A percentile compares a stretch with the other conserved stretches of the same genome.
Conservation (phyloP, 2,888 invertebrate genomes). For the Diadromus collaris region DNA sequence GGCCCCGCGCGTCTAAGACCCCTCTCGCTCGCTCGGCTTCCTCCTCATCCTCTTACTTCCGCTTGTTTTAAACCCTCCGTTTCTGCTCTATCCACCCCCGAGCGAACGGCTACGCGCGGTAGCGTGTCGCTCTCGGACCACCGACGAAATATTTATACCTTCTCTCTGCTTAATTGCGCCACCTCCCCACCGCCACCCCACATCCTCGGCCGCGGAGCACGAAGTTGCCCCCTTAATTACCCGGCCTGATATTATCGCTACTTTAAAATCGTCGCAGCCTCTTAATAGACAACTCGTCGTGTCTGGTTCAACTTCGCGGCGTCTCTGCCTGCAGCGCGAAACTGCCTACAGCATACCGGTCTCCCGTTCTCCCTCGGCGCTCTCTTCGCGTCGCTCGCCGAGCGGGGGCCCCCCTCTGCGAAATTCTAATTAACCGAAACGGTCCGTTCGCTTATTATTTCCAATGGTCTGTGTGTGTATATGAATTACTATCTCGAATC, state of each 20-base stretch:
- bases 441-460: conserved; percentile 41
- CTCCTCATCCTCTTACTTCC: conserved; percentile 36
- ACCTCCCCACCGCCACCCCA: conserved; percentile 57
- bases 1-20: conserved; percentile 63
- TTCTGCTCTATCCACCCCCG: conserved; percentile 25
- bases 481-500: conserved; percentile 34
- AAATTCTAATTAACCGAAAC: conserved; percentile 56
- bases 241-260: conserved; percentile 67
- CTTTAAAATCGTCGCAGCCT: conserved; percentile 64
- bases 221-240: conserved; percentile 74
- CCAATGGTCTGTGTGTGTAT: conserved; percentile 29
- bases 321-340: conserved; percentile 16
- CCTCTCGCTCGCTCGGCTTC: conserved; percentile 41
- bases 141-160: conserved; percentile 73
- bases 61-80: conserved; percentile 41
- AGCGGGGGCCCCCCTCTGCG: background rate
- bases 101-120: conserved; percentile 3
- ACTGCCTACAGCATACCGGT: conserved; percentile 1
- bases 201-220: conserved; percentile 59
- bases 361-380: conserved; percentile 3
- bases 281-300: conserved; percentile 64
- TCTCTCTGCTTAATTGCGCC: conserved; percentile 74
- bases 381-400: background rate
- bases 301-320: conserved; percentile 60
- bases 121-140: conserved; percentile 56